Evolutionary conservation across 1,140 invertebrate genomes (phyloP).

Genomic region (Orchestia grillus): DNA sequence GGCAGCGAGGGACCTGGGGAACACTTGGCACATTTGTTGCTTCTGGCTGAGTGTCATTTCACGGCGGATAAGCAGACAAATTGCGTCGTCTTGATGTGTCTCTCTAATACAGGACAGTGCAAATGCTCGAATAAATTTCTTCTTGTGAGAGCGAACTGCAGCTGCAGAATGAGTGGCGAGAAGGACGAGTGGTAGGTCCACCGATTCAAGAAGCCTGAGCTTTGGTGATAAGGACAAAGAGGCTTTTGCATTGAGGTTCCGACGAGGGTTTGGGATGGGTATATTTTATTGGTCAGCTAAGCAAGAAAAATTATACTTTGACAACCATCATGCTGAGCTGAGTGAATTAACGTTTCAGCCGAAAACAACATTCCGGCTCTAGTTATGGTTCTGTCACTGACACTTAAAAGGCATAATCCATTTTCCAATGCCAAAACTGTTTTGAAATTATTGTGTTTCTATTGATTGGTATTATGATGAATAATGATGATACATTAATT

Average conservation of each 20-base stretch:
- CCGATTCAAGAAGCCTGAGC: not conserved
- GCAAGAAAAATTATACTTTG: not conserved
- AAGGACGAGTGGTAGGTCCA: not conserved
- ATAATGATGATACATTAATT: too few relatives aligned
- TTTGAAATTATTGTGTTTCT: too few relatives aligned
- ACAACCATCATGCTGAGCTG: not conserved
- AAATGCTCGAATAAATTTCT: conserved; percentile 40
- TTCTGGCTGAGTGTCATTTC: conserved; percentile 11
- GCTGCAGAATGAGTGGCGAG: not conserved
- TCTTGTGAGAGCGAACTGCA: conserved; percentile 2
- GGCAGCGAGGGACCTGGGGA: not conserved
- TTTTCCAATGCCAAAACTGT: too few relatives aligned
- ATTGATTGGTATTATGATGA: too few relatives aligned
- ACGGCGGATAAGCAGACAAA: conserved; percentile 54
- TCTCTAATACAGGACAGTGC: conserved; percentile 39
- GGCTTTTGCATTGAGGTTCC: not conserved
- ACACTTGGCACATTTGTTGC: not conserved
- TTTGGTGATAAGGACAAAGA: not conserved
- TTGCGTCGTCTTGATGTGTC: conserved; percentile 52
- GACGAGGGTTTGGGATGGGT: not conserved
- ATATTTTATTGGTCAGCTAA: not conserved
- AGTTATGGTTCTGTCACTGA: too few relatives aligned
- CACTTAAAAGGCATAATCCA: too few relatives aligned
- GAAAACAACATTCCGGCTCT: too few relatives aligned
- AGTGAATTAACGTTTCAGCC: too few relatives aligned